Evolutionary conservation across 2,888 invertebrate genomes (phyloP).

Genomic region (Aethes cnicana): DNA sequence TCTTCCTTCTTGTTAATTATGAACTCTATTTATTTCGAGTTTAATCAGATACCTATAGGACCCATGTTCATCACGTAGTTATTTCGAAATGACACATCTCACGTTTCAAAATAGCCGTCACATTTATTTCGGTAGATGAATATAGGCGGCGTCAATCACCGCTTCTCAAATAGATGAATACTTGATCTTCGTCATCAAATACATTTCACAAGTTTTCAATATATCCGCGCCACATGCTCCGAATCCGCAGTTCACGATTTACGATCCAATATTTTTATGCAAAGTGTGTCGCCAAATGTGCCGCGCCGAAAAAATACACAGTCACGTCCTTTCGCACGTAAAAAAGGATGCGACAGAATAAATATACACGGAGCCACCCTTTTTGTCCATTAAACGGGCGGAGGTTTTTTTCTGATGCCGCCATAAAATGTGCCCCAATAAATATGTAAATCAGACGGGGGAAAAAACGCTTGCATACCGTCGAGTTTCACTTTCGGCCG

Average conservation of each 20-base stretch:
- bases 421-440: slow-evolving; percentile 82
- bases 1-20: too few species aligned
- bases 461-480: slow-evolving; percentile 59
- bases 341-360: slow-evolving; percentile 82
- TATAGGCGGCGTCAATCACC: slow-evolving; percentile 65
- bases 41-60: too few species aligned
- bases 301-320: slow-evolving; percentile 71
- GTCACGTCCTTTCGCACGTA: slow-evolving; percentile 76
- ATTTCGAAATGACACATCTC: too few species aligned
- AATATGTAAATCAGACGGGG: slow-evolving; percentile 79
- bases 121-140: slow-evolving; percentile 43
- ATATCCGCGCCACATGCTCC: slow-evolving; percentile 70
- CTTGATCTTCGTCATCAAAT: slow-evolving; percentile 69
- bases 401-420: slow-evolving; percentile 72
- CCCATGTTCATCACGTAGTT: too few species aligned
- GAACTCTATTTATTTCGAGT: too few species aligned
- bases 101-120: too few species aligned
- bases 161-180: too few species aligned
- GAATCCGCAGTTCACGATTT: slow-evolving; percentile 66
- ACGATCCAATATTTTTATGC: slow-evolving; percentile 81
- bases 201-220: slow-evolving; percentile 65
- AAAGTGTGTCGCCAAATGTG: slow-evolving; percentile 81
- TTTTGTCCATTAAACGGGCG: slow-evolving; percentile 80
- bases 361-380: slow-evolving; percentile 80
- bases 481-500: slow-evolving; percentile 75